phyloP scores from a whole-genome alignment of 2,113 vertebrate species.

The Diphyllodes magnificus region DNA sequence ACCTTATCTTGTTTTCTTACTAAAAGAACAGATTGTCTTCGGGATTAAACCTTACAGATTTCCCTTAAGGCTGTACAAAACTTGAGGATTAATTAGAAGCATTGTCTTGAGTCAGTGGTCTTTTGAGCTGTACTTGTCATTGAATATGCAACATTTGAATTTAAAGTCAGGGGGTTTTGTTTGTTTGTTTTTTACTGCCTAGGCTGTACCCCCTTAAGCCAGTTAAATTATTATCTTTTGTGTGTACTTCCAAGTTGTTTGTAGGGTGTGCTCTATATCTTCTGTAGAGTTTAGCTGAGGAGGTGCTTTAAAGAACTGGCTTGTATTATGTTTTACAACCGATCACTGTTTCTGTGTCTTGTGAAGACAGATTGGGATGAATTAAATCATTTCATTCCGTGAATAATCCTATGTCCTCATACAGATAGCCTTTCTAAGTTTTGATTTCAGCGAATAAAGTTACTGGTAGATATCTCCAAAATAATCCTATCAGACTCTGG shows the following conservation, averaged over 20 bases:
- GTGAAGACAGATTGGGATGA: not conserved
- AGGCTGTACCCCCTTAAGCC: fast-evolving
- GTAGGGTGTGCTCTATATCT: not conserved
- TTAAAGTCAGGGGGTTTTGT: fast-evolving
- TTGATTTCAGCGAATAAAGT: not conserved
- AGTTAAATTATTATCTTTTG: not conserved
- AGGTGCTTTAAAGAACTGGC: not conserved
- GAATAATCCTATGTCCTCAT: not conserved
- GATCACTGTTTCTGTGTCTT: not conserved
- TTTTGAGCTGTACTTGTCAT: not conserved
- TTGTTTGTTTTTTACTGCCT: not conserved
- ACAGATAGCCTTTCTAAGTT: not conserved
- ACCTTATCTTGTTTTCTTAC: not conserved
- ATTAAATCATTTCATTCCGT: not conserved
- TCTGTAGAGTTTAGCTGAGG: not conserved
- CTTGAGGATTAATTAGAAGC: not conserved
- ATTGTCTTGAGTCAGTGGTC: not conserved
- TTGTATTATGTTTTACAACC: not conserved
- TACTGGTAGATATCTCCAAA: not conserved
- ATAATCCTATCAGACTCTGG: not conserved
- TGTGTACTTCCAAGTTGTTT: not conserved
- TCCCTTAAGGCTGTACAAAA: not conserved
- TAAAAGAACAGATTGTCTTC: not conserved
- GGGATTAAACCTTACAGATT: not conserved
- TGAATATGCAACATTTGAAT: not conserved